Evolutionary conservation across 1,140 invertebrate species (phyloP).

Genomic region (Sminthurides bifidus): DNA sequence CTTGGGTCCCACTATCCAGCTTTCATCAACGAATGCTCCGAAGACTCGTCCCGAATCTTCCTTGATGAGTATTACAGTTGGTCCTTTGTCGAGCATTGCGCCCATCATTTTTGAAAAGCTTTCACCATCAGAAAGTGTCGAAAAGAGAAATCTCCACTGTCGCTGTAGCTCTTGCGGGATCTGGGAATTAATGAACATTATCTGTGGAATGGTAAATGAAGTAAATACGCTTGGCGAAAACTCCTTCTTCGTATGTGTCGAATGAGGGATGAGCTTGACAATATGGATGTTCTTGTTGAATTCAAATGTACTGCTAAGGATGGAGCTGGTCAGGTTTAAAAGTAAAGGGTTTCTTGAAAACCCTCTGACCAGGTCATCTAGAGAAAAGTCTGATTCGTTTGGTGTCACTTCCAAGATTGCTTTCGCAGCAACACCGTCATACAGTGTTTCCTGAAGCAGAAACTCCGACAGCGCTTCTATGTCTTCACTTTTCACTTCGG

Average conservation of each 20-base stretch:
- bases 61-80: slow-evolving; percentile 61
- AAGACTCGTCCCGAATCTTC: slow-evolving; percentile 73
- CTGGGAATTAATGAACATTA: slow-evolving; percentile 62
- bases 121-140: slow-evolving; percentile 67
- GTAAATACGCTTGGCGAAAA: slow-evolving; percentile 32
- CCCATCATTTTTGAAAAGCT: slow-evolving; percentile 67
- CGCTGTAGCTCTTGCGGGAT: slow-evolving; percentile 56
- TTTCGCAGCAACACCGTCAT: slow-evolving; percentile 12
- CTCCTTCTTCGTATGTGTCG: neutral
- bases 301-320: slow-evolving; percentile 26
- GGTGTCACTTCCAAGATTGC: slow-evolving; percentile 15
- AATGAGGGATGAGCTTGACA: slow-evolving; percentile 19
- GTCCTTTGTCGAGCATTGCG: slow-evolving; percentile 52
- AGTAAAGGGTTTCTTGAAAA: slow-evolving; percentile 22
- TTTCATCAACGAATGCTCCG: slow-evolving; percentile 67
- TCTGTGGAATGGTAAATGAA: slow-evolving; percentile 59
- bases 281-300: slow-evolving; percentile 14
- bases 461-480: slow-evolving; percentile 20
- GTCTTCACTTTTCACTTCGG: slow-evolving; percentile 11
- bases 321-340: slow-evolving; percentile 18
- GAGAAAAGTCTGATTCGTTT: slow-evolving; percentile 6
- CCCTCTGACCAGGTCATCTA: slow-evolving; percentile 22
- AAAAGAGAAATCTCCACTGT: slow-evolving; percentile 72
- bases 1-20: slow-evolving; percentile 58
- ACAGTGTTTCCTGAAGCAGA: slow-evolving; percentile 22